phyloP scores from a whole-genome alignment of 2,888 invertebrate species.

The Smittia sp. region DNA sequence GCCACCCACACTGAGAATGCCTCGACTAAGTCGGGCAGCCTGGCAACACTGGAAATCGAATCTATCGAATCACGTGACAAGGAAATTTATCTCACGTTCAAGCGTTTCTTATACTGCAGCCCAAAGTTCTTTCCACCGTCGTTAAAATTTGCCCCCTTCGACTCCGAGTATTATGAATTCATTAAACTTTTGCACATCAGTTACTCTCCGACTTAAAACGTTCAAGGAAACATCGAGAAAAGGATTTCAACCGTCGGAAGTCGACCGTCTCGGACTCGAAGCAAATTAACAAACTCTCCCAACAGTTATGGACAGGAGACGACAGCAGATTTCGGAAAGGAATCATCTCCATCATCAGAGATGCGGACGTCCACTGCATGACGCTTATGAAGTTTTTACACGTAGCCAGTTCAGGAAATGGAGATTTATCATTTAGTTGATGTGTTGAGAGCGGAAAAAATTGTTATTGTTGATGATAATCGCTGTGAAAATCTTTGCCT shows the following conservation, averaged over 20 bases:
- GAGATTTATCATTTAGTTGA: conserved; percentile 1
- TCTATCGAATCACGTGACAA: neutral
- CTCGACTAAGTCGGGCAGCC: too few relatives aligned
- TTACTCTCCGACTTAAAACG: neutral
- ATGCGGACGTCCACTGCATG: too few relatives aligned
- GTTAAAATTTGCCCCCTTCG: too few relatives aligned
- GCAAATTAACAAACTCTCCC: too few relatives aligned
- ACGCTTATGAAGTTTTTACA: neutral
- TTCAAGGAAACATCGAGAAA: too few relatives aligned
- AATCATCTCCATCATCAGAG: neutral
- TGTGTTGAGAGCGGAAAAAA: neutral
- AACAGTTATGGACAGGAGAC: too few relatives aligned
- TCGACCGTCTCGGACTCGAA: too few relatives aligned
- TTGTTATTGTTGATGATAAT: too few relatives aligned
- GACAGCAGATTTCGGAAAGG: too few relatives aligned
- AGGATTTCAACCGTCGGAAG: too few relatives aligned
- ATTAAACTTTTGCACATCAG: conserved; percentile 1
- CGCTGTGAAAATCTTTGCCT: neutral
- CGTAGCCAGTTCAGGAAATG: neutral
- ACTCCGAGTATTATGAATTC: neutral
- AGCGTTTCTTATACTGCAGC: neutral
- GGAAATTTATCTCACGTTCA: neutral
- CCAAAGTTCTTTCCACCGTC: neutral
- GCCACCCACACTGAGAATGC: too few relatives aligned
- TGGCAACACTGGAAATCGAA: too few relatives aligned